Evolutionary conservation across 2,113 vertebrate species (phyloP), one percentile per base, ranked within the genome.

Genomic region (Thalassoma bifasciatum): DNA sequence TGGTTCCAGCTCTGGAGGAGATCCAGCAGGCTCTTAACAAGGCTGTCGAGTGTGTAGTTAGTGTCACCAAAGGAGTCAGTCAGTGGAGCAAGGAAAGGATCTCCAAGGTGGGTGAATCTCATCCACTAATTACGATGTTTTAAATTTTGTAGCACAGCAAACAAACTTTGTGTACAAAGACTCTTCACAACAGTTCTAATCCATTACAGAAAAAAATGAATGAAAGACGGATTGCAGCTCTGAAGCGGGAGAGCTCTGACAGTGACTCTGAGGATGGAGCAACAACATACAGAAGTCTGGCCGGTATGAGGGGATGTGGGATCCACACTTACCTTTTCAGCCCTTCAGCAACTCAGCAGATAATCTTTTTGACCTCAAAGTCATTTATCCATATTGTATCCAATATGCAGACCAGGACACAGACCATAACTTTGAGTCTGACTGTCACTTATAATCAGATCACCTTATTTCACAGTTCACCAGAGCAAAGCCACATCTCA

Each of bases 31-130:
- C 82, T 0, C 85, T 99, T 76, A 98, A 95, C 90, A 93, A 90
- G 84, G 93, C 90, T 0, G 95, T 97, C 57, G 95, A 96, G 23
- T 94, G 64, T 71, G 89, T 99, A 51, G 86, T 98, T 87, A 95
- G 86, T 10, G 95, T 96, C 68, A 95, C 87, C 79, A 97, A 96
- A 87, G 96, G 96, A 23, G 94, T 99, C 3, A 89, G 90, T 68
- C 96, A 96, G 70, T 99, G 98, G 98, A 96, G 91, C 82, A 92
- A 93, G 26, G 95, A 98, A 77, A 95, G 93, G 58, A 88, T 93
- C 72, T 95, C 93, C 34, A 94, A 96, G 96, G 98, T 99, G 30
- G 46, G 93, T 58, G 74, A 2, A n/a, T 21, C 46, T 51, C 21
- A 26, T 23, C 21, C n/a, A 4, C 9, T 9, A n/a, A 49, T n/a